Base-by-base conservation (phyloP, 2,113 vertebrate species). In the Solenodon paradoxus region DNA sequence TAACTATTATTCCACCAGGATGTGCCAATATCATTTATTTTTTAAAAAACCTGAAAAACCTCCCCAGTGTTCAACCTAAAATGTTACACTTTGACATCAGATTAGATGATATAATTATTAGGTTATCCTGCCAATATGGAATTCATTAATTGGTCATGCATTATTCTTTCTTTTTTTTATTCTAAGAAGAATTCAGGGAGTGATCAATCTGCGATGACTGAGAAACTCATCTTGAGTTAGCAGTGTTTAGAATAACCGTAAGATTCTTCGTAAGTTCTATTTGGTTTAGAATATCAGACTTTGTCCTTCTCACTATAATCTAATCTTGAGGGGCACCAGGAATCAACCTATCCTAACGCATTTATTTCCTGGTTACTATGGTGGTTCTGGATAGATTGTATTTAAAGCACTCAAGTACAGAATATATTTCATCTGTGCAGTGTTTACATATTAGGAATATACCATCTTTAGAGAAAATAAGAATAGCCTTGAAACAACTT, bases 21-120 rank as follows among this genome's bases (percentile, higher is more conserved):
- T n/a, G n/a, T n/a, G n/a, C n/a, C n/a, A 75, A 84, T 64, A n/a
- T 32, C 42, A 92, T 55, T 92, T 75, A 69, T 80, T 80, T 80
- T 90, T 90, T 15, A 42, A 26, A 64, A 72, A 24, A 22, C 47
- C n/a, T 81, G 63, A 80, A 80, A 90, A 90, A 35, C 19, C 26
- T 71, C 32, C 49, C 77, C 88, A 90, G 24, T 81, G 32, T 59
- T 53, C 17, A 81, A n/a, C 59, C 80, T 84, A 84, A 77, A 77
- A 35, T 75, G 16, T 35, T 47, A 45, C 63, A 20, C 38, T 84
- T 66, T 64, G 57, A 7, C 38, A 66, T 30, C 64, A 59, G 15
- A 77, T 84, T 77, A 53, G 75, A 64, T 84, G 38, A 55, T 77
- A 64, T 28, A 86, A 55, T 78, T 9, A 53, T 51, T 61, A 24